Evolutionary conservation across 2,888 invertebrate species (phyloP).

Genomic region (Erpobdella octoculata): DNA sequence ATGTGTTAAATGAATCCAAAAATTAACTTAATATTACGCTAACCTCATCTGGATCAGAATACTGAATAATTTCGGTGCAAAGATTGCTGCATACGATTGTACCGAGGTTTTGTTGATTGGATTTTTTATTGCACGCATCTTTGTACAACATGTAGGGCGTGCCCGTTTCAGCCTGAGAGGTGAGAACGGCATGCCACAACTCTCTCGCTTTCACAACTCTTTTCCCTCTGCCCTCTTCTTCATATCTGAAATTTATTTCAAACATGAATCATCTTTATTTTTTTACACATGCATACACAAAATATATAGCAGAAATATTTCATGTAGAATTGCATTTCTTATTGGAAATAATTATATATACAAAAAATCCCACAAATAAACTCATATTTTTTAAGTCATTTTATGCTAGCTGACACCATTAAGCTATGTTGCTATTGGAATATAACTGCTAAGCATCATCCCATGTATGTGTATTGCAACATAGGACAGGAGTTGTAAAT

Average conservation of each 20-base stretch:
- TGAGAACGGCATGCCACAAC: slow-evolving; percentile 84
- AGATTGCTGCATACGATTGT: slow-evolving; percentile 96
- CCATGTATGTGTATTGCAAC: too few species aligned
- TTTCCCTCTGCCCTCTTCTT: slow-evolving; percentile 55
- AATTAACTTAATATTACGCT: neutral
- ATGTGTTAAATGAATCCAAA: too few species aligned
- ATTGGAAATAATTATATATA: too few species aligned
- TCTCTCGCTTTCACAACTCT: slow-evolving; percentile 66
- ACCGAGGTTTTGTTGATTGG: slow-evolving; percentile 93
- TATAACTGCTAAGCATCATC: too few species aligned
- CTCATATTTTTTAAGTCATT: too few species aligned
- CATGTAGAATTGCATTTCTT: too few species aligned
- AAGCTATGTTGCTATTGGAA: too few species aligned
- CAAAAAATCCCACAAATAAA: too few species aligned
- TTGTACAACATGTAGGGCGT: slow-evolving; percentile 79
- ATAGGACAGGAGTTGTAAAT: too few species aligned
- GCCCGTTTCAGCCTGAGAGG: slow-evolving; percentile 92
- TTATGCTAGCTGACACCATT: too few species aligned
- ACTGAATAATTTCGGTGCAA: slow-evolving; percentile 95
- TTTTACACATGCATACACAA: neutral
- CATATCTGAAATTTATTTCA: slow-evolving; percentile 64
- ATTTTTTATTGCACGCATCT: slow-evolving; percentile 90
- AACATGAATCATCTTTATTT: too few species aligned
- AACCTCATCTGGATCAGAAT: slow-evolving; percentile 78
- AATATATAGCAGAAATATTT: too few species aligned